A percentile compares a stretch with the other conserved stretches of the same genome.
These are phyloP conservation scores for Siniperca chuatsi DNA, from an alignment of 2,113 vertebrate species.

Conservation along the genomic window DNA sequence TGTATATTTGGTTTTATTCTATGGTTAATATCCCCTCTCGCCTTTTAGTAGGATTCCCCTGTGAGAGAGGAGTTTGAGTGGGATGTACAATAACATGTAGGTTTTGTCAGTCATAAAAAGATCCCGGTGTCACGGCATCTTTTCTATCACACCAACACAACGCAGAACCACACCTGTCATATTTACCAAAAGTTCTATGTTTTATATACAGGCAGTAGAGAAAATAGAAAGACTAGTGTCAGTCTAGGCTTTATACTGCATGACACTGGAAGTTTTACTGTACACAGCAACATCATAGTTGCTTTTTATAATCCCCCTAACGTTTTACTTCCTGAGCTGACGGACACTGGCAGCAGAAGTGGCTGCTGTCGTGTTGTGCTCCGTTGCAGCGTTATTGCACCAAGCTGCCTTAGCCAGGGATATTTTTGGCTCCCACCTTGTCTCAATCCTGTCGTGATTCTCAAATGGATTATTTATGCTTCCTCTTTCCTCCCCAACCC, in stretches of 20 bases:
- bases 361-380: constrained; percentile 66
- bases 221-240: not conserved
- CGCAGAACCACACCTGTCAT: too few relatives aligned
- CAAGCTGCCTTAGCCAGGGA: constrained; percentile 58
- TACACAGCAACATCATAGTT: constrained; percentile 29
- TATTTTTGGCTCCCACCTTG: constrained; percentile 78
- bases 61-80: too few relatives aligned
- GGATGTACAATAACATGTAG: too few relatives aligned
- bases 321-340: constrained; percentile 56
- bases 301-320: constrained; percentile 54
- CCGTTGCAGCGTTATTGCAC: constrained; percentile 56
- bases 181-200: not conserved
- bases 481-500: constrained; percentile 34
- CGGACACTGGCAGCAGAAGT: constrained; percentile 65
- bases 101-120: too few relatives aligned
- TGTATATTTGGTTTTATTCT: too few relatives aligned
- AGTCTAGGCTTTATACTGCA: not conserved
- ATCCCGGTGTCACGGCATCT: too few relatives aligned
- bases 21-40: too few relatives aligned
- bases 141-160: too few relatives aligned
- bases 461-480: constrained; percentile 75
- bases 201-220: not conserved
- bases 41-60: too few relatives aligned
- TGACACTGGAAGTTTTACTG: constrained; percentile 39
- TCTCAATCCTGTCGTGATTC: constrained; percentile 76